A percentile compares a stretch with the other conserved stretches of the same genome.
Conservation (phyloP, 2,888 invertebrate species). For the Xestia rhomboidea region DNA sequence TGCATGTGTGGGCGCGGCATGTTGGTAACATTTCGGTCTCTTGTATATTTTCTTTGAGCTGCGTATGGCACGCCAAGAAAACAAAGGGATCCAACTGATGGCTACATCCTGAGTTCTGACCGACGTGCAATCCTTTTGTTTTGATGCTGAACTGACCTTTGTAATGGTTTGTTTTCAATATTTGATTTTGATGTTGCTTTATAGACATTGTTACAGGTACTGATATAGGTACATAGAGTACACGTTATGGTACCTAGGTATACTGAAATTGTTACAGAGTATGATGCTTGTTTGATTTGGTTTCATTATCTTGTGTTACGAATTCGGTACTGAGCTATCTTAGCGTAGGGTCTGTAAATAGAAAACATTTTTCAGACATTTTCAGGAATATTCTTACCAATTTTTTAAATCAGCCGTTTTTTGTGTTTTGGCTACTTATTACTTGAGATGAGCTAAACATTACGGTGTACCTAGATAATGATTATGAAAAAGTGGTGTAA, state of each 20-base stretch:
- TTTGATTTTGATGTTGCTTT: constrained; percentile 4
- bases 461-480: not conserved
- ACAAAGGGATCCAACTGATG: constrained; percentile 83
- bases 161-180: constrained; percentile 33
- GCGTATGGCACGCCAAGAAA: constrained; percentile 80
- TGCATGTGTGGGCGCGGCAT: constrained; percentile 80
- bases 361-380: too few species aligned
- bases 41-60: constrained; percentile 88
- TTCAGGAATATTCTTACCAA: too few species aligned
- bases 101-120: constrained; percentile 77
- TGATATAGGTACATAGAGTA: not conserved
- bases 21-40: constrained; percentile 85
- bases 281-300: not conserved
- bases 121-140: constrained; percentile 71
- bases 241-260: not conserved
- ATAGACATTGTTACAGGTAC: not conserved
- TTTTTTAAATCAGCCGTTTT: not conserved
- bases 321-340: too few species aligned
- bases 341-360: too few species aligned
- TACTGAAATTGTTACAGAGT: not conserved
- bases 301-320: too few species aligned
- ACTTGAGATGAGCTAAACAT: not conserved
- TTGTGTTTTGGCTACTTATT: not conserved
- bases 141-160: constrained; percentile 60
- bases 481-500: not conserved